These are phyloP conservation scores for Melinopterus prodromus DNA, from an alignment of 2,888 invertebrate genomes.

Conservation along the genomic window DNA sequence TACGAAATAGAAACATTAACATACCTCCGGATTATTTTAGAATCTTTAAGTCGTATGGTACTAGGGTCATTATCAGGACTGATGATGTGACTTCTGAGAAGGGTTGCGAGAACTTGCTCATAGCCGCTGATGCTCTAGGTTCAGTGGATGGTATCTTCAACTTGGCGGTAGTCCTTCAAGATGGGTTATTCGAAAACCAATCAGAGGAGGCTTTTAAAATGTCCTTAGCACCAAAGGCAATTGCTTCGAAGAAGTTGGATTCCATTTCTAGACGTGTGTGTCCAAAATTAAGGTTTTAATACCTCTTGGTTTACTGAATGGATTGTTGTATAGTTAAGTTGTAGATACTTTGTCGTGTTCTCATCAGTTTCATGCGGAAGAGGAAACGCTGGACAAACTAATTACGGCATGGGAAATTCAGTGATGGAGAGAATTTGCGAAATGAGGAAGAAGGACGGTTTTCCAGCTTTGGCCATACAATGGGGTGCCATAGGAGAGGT, in stretches of 20 bases:
- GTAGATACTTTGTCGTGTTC: conserved; percentile 84
- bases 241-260: conserved; percentile 79
- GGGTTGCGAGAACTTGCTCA: conserved; percentile 75
- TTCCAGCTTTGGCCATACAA: conserved; percentile 44
- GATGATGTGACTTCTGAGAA: conserved; percentile 73
- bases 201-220: conserved; percentile 71
- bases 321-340: conserved; percentile 16
- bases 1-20: background rate
- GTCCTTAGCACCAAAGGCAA: conserved; percentile 78
- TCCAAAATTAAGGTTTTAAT: conserved; percentile 60
- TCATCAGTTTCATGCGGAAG: conserved; percentile 92
- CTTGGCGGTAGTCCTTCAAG: conserved; percentile 81
- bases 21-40: conserved; percentile 5
- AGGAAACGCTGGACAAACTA: conserved; percentile 91
- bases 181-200: conserved; percentile 81
- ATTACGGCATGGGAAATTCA: conserved; percentile 89
- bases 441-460: conserved; percentile 54
- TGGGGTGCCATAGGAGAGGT: conserved; percentile 46
- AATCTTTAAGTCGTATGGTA: conserved; percentile 76
- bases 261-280: conserved; percentile 58
- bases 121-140: conserved; percentile 69
- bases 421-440: conserved; percentile 88
- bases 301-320: conserved; percentile 54
- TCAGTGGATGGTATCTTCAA: conserved; percentile 88
- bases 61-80: conserved; percentile 72